Percentiles rank a stretch among this genome's conserved stretches.
phyloP scores from a whole-genome alignment of 2,113 vertebrate genomes.

The Vulpes vulpes region DNA sequence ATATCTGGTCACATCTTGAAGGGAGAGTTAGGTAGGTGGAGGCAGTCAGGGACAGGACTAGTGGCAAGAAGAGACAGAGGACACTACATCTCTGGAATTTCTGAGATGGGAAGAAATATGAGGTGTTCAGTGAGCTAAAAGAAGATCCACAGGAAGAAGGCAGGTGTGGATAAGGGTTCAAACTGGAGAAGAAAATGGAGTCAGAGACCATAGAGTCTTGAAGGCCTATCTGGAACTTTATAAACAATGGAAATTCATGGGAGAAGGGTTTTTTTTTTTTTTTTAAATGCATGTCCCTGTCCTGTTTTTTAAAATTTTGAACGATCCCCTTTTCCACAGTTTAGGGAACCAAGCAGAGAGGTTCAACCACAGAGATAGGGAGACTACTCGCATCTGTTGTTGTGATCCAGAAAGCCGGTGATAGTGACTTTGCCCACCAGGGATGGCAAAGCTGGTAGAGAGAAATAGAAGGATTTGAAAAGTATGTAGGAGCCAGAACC shows the following conservation, averaged over 20 bases:
- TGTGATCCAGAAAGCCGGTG: not conserved
- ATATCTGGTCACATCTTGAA: not conserved
- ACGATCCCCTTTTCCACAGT: not conserved
- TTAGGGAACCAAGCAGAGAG: not conserved
- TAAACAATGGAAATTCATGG: not conserved
- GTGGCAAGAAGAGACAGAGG: not conserved
- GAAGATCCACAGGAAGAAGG: not conserved
- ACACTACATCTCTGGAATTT: not conserved
- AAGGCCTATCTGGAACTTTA: not conserved
- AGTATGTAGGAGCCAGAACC: not conserved
- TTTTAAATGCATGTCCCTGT: not conserved
- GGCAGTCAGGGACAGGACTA: not conserved
- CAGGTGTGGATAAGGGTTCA: not conserved
- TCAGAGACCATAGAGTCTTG: not conserved
- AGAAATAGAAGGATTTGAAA: slow-evolving; percentile 2
- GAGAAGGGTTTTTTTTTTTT: not conserved
- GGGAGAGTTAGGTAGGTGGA: not conserved
- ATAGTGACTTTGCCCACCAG: not conserved
- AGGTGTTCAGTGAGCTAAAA: not conserved
- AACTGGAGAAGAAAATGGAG: not conserved
- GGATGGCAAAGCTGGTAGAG: not conserved
- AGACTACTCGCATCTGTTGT: not conserved
- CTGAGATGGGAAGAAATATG: not conserved
- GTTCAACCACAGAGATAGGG: not conserved
- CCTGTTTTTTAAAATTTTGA: not conserved